phyloP scores from a whole-genome alignment of 2,797 vertebrate genomes.

The Luscinia megarhynchos region DNA sequence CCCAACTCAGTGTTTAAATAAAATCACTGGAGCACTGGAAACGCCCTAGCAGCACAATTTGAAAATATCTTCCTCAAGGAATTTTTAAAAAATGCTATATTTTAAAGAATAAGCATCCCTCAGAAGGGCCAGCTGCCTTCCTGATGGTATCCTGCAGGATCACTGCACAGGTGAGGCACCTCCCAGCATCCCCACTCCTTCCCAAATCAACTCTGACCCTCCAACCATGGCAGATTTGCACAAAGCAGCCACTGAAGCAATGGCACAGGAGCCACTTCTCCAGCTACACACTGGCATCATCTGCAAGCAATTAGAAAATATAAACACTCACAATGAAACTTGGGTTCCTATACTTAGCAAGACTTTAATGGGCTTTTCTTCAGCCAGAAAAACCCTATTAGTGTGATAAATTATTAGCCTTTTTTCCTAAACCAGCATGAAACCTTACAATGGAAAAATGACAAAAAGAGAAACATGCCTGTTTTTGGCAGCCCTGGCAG shows the following conservation, averaged over 20 bases:
- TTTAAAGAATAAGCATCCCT: neutral
- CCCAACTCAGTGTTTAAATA: neutral
- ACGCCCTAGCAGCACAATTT: neutral
- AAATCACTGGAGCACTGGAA: neutral
- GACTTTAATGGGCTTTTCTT: slow-evolving; percentile 64
- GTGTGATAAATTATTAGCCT: slow-evolving; percentile 24
- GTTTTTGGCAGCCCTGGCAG: neutral
- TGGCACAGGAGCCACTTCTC: neutral
- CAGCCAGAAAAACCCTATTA: slow-evolving; percentile 55
- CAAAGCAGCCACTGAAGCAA: slow-evolving; percentile 38
- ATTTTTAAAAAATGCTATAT: fast-evolving
- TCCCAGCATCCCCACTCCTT: neutral
- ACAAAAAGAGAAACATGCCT: slow-evolving; percentile 29
- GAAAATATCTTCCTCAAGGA: neutral
- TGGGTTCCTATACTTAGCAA: slow-evolving; percentile 55
- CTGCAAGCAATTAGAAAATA: slow-evolving; percentile 65
- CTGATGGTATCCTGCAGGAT: neutral
- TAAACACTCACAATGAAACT: slow-evolving; percentile 37
- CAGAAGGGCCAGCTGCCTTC: neutral
- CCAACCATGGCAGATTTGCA: neutral
- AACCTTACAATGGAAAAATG: slow-evolving; percentile 36
- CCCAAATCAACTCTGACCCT: neutral
- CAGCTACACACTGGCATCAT: slow-evolving; percentile 33
- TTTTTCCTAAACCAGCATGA: slow-evolving; percentile 36
- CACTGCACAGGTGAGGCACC: neutral